These are phyloP conservation scores for Sphaeridia pumilis DNA, from an alignment of 2,888 invertebrate genomes.

Conservation along the genomic window DNA sequence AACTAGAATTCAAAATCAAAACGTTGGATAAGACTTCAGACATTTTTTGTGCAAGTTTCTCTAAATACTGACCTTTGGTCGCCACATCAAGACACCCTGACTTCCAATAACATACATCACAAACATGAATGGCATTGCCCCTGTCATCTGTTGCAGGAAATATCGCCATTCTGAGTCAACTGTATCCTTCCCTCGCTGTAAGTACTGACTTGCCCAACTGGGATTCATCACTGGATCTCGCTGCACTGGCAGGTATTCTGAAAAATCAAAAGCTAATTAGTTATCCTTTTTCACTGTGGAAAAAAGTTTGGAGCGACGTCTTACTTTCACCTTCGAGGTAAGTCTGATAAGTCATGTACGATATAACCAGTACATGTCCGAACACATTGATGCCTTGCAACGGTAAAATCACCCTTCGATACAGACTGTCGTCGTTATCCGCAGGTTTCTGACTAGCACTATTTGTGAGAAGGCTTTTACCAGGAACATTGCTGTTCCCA, in stretches of 20 bases:
- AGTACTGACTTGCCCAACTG: constrained; percentile 47
- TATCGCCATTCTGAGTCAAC: constrained; percentile 67
- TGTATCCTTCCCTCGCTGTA: constrained; percentile 50
- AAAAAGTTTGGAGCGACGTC: constrained; percentile 14
- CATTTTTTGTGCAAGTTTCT: too few relatives aligned
- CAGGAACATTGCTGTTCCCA: too few relatives aligned
- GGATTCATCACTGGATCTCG: constrained; percentile 40
- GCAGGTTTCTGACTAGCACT: too few relatives aligned
- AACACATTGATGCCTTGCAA: too few relatives aligned
- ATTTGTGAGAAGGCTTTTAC: too few relatives aligned
- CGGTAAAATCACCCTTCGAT: too few relatives aligned
- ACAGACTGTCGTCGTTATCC: too few relatives aligned
- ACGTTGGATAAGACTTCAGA: too few relatives aligned
- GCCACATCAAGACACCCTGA: constrained; percentile 3
- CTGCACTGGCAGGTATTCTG: constrained; percentile 17
- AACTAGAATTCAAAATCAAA: too few relatives aligned
- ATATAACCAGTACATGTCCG: constrained; percentile 46
- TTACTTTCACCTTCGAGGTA: constrained; percentile 47
- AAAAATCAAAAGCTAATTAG: background rate
- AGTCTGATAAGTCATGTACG: constrained; percentile 49
- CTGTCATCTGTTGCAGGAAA: too few relatives aligned
- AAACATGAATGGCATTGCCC: too few relatives aligned
- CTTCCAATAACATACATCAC: constrained; percentile 12
- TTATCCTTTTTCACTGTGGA: background rate
- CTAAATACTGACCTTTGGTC: constrained; percentile 15